Conservation (phyloP, 2,888 invertebrate genomes). For the Drosophila lacicola region DNA sequence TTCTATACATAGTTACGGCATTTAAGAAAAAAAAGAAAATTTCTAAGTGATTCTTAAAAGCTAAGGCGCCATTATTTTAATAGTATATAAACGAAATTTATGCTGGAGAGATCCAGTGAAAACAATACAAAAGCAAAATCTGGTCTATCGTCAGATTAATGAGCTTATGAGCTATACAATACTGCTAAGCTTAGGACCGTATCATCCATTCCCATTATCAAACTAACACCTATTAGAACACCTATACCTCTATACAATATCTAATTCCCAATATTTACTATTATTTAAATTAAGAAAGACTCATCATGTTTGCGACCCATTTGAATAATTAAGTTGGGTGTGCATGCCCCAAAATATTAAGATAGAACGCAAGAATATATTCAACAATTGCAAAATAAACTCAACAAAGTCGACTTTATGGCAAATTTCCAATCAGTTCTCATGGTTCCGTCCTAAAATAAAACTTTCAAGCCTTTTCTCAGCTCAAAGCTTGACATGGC, state of each 20-base stretch:
- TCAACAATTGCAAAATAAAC: constrained; percentile 15
- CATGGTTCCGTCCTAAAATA: constrained; percentile 4
- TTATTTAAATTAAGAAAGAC: too few relatives aligned
- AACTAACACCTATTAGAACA: too few relatives aligned
- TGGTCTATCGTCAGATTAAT: too few relatives aligned
- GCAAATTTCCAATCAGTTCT: constrained; percentile 11
- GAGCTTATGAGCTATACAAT: too few relatives aligned
- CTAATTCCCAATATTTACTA: too few relatives aligned
- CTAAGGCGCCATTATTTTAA: neutral
- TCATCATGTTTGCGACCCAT: too few relatives aligned
- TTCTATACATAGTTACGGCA: constrained; percentile 6
- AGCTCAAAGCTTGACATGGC: constrained; percentile 31
- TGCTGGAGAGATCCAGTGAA: too few relatives aligned
- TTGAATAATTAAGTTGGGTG: too few relatives aligned
- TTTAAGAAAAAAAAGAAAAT: constrained; percentile 21
- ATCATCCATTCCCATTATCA: too few relatives aligned
- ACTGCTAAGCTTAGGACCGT: too few relatives aligned
- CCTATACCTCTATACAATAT: too few relatives aligned
- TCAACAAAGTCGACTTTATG: constrained; percentile 31
- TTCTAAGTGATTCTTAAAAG: constrained; percentile 12
- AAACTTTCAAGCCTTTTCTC: constrained; percentile 34
- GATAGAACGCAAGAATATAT: neutral
- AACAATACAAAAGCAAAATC: too few relatives aligned
- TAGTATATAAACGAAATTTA: neutral
- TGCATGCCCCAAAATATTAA: neutral